These are phyloP conservation scores for Julus scanicus DNA, from an alignment of 2,888 invertebrate species.

Conservation along the genomic window DNA sequence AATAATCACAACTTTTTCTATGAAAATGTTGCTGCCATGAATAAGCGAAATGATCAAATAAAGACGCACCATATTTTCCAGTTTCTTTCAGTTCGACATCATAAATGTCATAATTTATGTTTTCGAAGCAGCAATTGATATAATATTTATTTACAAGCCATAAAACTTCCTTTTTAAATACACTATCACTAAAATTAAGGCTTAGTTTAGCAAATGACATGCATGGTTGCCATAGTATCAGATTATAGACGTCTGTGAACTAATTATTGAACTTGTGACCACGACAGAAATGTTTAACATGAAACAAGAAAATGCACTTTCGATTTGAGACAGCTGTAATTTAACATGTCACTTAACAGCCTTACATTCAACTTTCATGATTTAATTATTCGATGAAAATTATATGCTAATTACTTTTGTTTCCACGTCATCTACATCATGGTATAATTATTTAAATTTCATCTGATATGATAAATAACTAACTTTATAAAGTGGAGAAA, in stretches of 20 bases:
- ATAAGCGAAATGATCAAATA: too few species aligned
- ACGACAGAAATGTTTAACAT: background rate
- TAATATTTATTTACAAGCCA: too few species aligned
- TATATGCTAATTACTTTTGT: background rate
- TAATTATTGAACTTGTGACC: background rate
- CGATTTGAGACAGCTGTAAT: background rate
- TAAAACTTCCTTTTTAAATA: too few species aligned
- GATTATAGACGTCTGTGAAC: background rate
- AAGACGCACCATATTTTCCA: too few species aligned
- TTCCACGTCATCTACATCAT: background rate
- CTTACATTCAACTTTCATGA: constrained; percentile 2
- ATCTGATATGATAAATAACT: background rate
- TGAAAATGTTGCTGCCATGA: too few species aligned
- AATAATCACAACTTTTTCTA: too few species aligned
- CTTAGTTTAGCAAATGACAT: background rate
- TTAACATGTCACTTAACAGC: constrained; percentile 37
- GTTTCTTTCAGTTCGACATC: too few species aligned
- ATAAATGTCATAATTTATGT: too few species aligned
- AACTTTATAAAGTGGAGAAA: too few species aligned
- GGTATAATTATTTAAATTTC: too few species aligned
- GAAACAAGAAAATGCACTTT: constrained; percentile 34
- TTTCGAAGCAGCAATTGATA: too few species aligned
- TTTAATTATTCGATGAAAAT: constrained; percentile 10
- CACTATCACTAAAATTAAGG: too few species aligned
- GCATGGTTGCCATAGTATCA: background rate